Evolutionary conservation across 2,797 vertebrate genomes (phyloP).

Genomic region (Hemibagrus guttatus): DNA sequence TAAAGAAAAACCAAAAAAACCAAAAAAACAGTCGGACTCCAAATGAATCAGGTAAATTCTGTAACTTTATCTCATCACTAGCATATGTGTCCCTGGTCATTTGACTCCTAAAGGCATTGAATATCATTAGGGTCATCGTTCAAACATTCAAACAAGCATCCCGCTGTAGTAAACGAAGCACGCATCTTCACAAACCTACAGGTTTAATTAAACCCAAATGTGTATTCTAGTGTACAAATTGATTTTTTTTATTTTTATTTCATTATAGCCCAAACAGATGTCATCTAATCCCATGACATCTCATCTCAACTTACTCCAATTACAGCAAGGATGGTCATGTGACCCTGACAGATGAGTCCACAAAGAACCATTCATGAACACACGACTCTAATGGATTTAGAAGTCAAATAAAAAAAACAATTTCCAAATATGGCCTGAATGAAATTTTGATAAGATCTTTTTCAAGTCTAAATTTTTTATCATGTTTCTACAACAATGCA

Average conservation of each 20-base stretch:
- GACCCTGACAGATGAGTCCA: constrained; percentile 53
- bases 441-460: neutral
- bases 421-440: neutral
- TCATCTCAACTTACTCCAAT: neutral
- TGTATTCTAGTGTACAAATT: neutral
- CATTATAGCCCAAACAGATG: neutral
- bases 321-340: constrained; percentile 57
- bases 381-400: constrained; percentile 55
- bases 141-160: neutral
- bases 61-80: neutral
- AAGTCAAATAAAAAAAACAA: constrained; percentile 55
- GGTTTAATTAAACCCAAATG: neutral
- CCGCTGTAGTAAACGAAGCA: neutral
- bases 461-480: neutral
- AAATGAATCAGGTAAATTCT: neutral
- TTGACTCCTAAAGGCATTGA: neutral
- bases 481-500: neutral
- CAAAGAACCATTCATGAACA: constrained; percentile 34
- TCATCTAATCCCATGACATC: neutral
- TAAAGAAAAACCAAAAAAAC: neutral
- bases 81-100: constrained; percentile 16
- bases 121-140: constrained; percentile 13
- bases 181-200: neutral
- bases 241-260: constrained; percentile 1
- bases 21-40: neutral